A percentile compares a stretch with the other conserved stretches of the same genome.
phyloP scores from a whole-genome alignment of 1,140 invertebrate species.

The Drosophila quadrilineata region DNA sequence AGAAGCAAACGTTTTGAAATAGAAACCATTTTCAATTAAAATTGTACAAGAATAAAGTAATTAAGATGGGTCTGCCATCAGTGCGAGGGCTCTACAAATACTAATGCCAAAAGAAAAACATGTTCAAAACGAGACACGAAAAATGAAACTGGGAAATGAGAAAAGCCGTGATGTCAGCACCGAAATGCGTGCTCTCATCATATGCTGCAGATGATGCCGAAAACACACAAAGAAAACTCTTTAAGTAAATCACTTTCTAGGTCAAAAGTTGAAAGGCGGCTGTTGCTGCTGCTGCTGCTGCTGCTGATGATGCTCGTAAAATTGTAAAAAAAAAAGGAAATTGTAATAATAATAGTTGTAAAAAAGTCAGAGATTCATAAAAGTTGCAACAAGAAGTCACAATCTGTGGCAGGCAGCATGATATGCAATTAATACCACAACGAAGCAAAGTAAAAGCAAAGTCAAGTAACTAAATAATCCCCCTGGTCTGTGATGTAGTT shows the following conservation, averaged over 20 bases:
- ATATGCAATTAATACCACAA: constrained; percentile 60
- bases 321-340: constrained; percentile 13
- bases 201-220: constrained; percentile 43
- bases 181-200: constrained; percentile 27
- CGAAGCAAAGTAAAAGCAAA: constrained; percentile 37
- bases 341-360: too few species aligned
- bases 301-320: constrained; percentile 43
- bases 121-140: constrained; percentile 17
- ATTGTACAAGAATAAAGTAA: constrained; percentile 9
- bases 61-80: background rate
- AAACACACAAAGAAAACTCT: constrained; percentile 27
- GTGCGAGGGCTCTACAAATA: background rate
- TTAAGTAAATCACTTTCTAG: constrained; percentile 71
- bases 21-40: constrained; percentile 3
- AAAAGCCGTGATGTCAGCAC: constrained; percentile 51
- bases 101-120: constrained; percentile 5
- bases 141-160: constrained; percentile 15
- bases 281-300: background rate
- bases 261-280: constrained; percentile 72
- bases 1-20: background rate
- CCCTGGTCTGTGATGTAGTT: background rate
- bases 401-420: constrained; percentile 45
- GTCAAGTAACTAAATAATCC: background rate
- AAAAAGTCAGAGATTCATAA: background rate
- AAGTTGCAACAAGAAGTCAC: constrained; percentile 15